Evolutionary conservation across 2,888 invertebrate species (phyloP), one percentile per base, ranked within the genome.

Genomic region (Aspidiotus rigidus): DNA sequence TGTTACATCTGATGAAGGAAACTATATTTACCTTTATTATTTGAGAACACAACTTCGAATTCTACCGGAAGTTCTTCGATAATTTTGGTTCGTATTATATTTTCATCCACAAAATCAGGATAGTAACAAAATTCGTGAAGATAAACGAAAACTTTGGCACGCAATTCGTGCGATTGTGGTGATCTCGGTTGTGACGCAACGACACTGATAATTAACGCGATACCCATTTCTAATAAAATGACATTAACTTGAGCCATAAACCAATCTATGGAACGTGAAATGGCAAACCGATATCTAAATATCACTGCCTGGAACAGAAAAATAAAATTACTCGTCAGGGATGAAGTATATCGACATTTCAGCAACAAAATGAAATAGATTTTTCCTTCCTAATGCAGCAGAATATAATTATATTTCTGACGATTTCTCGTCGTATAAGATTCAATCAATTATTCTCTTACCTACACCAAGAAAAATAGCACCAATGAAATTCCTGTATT

Each of bases 141-240:
- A 11, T 13, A 49, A n/a, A 49, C 49, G 49, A 49, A n/a, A 13
- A 49, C n/a, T n/a, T n/a, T 49, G 11, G 2, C 3, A 6, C 49
- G 49, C n/a, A 49, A 49, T 49, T 11, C 49, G n/a, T 49, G n/a
- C 10, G n/a, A 13, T n/a, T 11, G 49, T 11, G 6, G n/a, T n/a
- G 49, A 13, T 49, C 49, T 49, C 49, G 10, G 49, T 6, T 49
- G 49, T n/a, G 49, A 49, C 49, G 49, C 49, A n/a, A n/a, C 49
- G 10, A 49, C 49, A 49, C 49, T 49, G 49, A 49, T 49, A 49
- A 49, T 11, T 49, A 49, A 49, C 49, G n/a, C 49, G n/a, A 49
- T 49, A 13, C 49, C 49, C 49, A 49, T 49, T 49, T 49, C 49
- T n/a, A 49, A n/a, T 49, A 49, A n/a, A 49, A 49, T 13, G 49